Conservation (phyloP, 2,797 vertebrate genomes). For the Sarcoramphus papa region DNA sequence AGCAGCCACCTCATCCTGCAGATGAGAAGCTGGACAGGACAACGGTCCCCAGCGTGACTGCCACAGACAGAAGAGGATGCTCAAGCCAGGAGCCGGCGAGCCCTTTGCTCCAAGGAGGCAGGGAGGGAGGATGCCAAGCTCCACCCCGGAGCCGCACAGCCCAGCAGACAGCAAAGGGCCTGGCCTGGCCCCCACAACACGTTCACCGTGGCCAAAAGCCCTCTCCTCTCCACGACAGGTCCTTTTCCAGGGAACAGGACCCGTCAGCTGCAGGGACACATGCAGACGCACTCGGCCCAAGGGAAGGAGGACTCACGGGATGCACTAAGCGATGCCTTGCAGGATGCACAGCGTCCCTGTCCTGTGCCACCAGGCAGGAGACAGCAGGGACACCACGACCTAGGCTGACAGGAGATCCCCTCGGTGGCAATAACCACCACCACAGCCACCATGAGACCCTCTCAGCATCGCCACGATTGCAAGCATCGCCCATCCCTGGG, state of each 20-base stretch:
- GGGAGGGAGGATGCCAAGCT: background rate
- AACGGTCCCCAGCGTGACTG: background rate
- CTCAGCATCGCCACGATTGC: background rate
- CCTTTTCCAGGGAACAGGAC: background rate
- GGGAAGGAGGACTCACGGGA: background rate
- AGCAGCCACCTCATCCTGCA: background rate
- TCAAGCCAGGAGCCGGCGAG: background rate
- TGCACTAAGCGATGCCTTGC: background rate
- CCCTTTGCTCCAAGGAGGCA: background rate
- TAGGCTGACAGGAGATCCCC: background rate
- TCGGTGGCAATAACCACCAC: fast-evolving
- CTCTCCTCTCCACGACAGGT: fast-evolving
- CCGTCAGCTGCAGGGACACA: fast-evolving
- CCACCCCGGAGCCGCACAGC: fast-evolving
- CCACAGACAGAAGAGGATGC: background rate
- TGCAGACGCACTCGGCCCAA: fast-evolving
- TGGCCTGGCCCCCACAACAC: background rate
- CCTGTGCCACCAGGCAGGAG: background rate
- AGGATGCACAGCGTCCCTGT: background rate
- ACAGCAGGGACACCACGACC: background rate
- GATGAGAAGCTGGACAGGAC: background rate
- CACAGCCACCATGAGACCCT: background rate
- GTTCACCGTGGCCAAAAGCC: background rate
- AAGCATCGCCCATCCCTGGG: background rate
- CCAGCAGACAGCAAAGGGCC: background rate